Evolutionary conservation across 2,888 invertebrate genomes (phyloP).

Genomic region (Eustalomyia histrio): DNA sequence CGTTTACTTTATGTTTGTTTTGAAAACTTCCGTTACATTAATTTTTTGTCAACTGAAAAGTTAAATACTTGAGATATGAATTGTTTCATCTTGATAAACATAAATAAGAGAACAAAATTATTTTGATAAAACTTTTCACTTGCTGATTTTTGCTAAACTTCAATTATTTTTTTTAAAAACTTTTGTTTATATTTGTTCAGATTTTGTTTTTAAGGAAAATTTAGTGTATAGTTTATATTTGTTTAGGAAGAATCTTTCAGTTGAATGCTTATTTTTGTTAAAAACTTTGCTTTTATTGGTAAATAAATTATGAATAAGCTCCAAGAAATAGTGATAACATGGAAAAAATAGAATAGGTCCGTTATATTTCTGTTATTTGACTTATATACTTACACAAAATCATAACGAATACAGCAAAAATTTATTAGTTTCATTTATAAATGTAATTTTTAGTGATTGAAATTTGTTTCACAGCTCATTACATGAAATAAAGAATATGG

Average conservation of each 20-base stretch:
- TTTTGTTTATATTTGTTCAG: conserved; percentile 19
- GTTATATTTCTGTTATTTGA: no score
- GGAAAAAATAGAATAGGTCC: no score
- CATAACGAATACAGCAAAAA: no score
- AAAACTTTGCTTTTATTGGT: background rate
- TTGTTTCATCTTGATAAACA: conserved; percentile 18
- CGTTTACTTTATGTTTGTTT: conserved; percentile 7
- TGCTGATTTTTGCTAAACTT: conserved; percentile 20
- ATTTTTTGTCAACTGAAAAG: conserved; percentile 23
- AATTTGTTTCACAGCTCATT: no score
- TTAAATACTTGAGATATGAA: conserved; percentile 20
- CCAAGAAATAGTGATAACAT: no score
- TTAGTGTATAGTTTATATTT: background rate
- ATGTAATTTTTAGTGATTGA: no score
- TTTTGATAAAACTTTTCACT: conserved; percentile 31
- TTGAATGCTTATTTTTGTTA: background rate
- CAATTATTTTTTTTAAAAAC: conserved; percentile 7
- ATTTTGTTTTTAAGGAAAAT: conserved; percentile 4
- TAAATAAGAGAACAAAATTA: background rate
- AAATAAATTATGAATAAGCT: conserved; percentile 4
- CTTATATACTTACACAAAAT: no score
- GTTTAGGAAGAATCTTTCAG: background rate
- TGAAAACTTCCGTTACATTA: conserved; percentile 20
- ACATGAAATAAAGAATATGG: no score
- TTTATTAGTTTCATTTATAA: no score